These are phyloP conservation scores for Athripsodes cinereus DNA, from an alignment of 2,888 invertebrate genomes.

Conservation along the genomic window DNA sequence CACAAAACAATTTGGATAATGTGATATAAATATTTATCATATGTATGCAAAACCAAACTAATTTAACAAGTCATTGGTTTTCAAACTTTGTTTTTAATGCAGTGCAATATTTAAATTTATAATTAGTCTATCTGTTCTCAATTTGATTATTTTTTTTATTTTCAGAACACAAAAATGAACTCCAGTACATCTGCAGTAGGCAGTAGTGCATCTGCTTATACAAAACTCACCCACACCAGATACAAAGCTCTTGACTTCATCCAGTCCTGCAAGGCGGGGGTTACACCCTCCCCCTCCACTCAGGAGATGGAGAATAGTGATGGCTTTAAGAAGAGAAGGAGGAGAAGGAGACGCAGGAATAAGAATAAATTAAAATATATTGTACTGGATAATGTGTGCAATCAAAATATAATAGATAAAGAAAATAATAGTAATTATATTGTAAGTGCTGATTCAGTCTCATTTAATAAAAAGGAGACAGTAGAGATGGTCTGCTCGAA, in stretches of 20 bases:
- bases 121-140: too few species aligned
- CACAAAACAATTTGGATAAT: too few species aligned
- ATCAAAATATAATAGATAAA: background rate
- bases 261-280: background rate
- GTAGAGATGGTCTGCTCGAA: too few species aligned
- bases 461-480: too few species aligned
- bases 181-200: background rate
- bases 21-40: too few species aligned
- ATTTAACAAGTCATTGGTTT: too few species aligned
- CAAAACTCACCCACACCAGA: background rate
- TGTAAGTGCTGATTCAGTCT: too few species aligned
- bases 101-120: too few species aligned
- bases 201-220: background rate
- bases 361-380: background rate
- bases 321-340: constrained; percentile 7
- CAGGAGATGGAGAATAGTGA: background rate
- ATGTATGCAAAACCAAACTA: too few species aligned
- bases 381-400: background rate
- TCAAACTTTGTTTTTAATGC: too few species aligned
- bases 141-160: background rate
- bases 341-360: constrained; percentile 1
- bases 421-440: background rate
- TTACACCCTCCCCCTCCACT: background rate
- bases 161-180: background rate
- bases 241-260: background rate